phyloP scores from a whole-genome alignment of 2,888 invertebrate species.

The Gari tellinella region DNA sequence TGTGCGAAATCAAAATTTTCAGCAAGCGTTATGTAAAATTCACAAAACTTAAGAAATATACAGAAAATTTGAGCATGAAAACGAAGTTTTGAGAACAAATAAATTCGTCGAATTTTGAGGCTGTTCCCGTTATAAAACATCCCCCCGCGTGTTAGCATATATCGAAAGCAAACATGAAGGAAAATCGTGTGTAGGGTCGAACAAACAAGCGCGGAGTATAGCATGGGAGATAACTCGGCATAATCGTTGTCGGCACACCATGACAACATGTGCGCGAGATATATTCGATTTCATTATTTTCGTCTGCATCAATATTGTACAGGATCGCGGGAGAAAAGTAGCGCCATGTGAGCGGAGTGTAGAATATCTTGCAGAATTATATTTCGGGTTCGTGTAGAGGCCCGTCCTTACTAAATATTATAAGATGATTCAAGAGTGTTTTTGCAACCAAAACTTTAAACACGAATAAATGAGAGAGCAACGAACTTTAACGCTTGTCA shows the following conservation, averaged over 20 bases:
- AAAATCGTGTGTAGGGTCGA: constrained; percentile 43
- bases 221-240: constrained; percentile 62
- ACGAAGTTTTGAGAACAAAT: constrained; percentile 31
- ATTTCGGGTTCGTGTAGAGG: too few species aligned
- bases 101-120: constrained; percentile 48
- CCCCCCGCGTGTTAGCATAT: constrained; percentile 69
- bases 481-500: too few species aligned
- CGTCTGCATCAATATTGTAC: constrained; percentile 30
- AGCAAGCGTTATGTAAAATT: neutral
- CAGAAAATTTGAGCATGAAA: neutral
- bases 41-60: neutral
- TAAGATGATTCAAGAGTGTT: too few species aligned
- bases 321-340: too few species aligned
- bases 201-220: constrained; percentile 51
- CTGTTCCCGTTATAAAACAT: constrained; percentile 83
- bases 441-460: too few species aligned
- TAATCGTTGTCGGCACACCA: constrained; percentile 55
- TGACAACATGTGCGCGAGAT: constrained; percentile 43
- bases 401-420: too few species aligned
- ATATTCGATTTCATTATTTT: constrained; percentile 24
- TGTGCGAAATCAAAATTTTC: constrained; percentile 36
- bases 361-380: too few species aligned
- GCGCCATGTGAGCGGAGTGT: too few species aligned
- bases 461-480: too few species aligned
- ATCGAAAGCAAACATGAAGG: constrained; percentile 41